Percentiles rank a stretch among this genome's conserved stretches.
These are phyloP conservation scores for Heliconius hermathena DNA, from an alignment of 1,140 invertebrate species.

Conservation along the genomic window DNA sequence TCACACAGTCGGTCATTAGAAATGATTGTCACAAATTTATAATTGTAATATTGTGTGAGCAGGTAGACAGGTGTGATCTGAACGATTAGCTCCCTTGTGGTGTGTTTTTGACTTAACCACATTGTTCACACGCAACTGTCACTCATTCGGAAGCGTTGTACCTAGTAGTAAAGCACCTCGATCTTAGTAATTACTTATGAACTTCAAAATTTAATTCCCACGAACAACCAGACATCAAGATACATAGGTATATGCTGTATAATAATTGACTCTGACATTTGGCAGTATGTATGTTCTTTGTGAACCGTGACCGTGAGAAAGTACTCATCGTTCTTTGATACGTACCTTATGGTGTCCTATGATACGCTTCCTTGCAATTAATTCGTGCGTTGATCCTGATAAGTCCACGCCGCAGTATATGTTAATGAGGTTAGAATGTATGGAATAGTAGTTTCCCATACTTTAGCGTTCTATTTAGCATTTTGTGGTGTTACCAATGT, in stretches of 20 bases:
- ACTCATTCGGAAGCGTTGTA: conserved; percentile 38
- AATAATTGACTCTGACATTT: conserved; percentile 41
- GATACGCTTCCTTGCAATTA: conserved; percentile 73
- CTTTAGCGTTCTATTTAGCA: conserved; percentile 31
- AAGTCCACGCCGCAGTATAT: conserved; percentile 57
- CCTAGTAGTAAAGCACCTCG: not conserved
- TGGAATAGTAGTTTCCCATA: conserved; percentile 37
- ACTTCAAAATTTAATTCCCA: conserved; percentile 23
- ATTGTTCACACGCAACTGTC: conserved; percentile 64
- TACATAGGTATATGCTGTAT: conserved; percentile 23
- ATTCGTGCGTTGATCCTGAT: conserved; percentile 71
- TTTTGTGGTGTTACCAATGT: conserved; percentile 2
- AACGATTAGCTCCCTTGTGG: conserved; percentile 58
- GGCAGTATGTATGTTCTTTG: conserved; percentile 32
- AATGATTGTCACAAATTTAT: conserved; percentile 46
- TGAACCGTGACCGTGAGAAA: conserved; percentile 61
- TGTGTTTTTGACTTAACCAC: conserved; percentile 67
- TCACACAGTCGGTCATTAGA: conserved; percentile 23
- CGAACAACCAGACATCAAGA: conserved; percentile 19
- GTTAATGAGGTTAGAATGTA: conserved; percentile 52
- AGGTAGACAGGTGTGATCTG: conserved; percentile 68
- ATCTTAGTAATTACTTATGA: not conserved
- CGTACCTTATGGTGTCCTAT: conserved; percentile 65
- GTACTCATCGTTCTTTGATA: conserved; percentile 30
- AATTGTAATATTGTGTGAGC: conserved; percentile 60